Base-by-base conservation (phyloP, 2,113 vertebrate genomes). In the Chelonoidis abingdonii region DNA sequence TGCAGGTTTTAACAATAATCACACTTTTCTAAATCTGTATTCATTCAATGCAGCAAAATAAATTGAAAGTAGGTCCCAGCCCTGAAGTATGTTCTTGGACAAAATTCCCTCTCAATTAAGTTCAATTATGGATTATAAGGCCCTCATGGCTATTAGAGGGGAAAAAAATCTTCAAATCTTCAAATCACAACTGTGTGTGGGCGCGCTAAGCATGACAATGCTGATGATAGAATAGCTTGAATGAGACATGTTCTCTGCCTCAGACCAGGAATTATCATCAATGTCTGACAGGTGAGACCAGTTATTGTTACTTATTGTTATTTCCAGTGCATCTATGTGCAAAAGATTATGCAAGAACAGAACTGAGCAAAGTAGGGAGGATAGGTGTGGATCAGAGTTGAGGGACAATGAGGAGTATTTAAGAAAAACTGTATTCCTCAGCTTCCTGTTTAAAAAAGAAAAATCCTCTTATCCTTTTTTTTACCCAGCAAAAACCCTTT, bases 321-420 rank as follows among this genome's bases (percentile, higher is more conserved):
- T n/a, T 54, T 79, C 69, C 19, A 31, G 8, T 88, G 12, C 31
- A 76, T 8, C 85, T n/a, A 4, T 17, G 8, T n/a, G 8, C n/a
- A 69, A 69, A 35, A 10, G 17, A 69, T n/a, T n/a, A 59, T 80
- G 35, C 88, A 82, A 49, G 3, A 16, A 22, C 31, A 35, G 7
- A 86, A 75, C 52, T 31, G 59, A 88, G 88, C 0, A 0, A 29
- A 0, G 0, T 35, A 12, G 52, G 54, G 1, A 0, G 16, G 5
- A 80, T 47, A 16, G 35, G 12, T 35, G 10, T 5, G 81, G 25
- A 44, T 38, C n/a, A 3, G 16, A 86, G 53, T 24, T 92, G 13
- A 87, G 3, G 10, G 35, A 25, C 29, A 89, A 91, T 11, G 5
- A 12, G 4, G 2, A 56, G 19, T 41, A 54, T 13, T 56, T 86